Evolutionary conservation across 2,888 invertebrate genomes (phyloP), one percentile per base, ranked within the genome.

Genomic region (Spisula subtruncata): DNA sequence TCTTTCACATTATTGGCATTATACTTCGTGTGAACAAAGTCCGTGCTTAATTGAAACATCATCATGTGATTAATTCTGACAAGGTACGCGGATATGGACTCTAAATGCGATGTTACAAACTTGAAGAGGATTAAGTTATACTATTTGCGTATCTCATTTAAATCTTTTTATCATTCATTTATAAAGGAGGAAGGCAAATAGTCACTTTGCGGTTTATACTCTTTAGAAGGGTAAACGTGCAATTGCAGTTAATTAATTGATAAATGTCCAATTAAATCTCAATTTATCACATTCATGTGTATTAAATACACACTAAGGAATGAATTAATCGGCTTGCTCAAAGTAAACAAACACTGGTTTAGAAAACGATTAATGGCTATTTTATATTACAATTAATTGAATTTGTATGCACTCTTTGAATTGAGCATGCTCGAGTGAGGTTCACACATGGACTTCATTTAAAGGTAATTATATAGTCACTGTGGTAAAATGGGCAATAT

Each of bases 201-300:
- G 25, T 66, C 25, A n/a, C 25, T 66, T 25, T 66, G n/a, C 25
- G 25, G n/a, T 66, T 66, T 66, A 25, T 4, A 1, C n/a, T 66
- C 25, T 66, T 66, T 66, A 66, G 25, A 8, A 0, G 25, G 60
- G 2, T 2, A 66, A 25, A 10, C n/a, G 25, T n/a, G 60, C 2
- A 41, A 66, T n/a, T 66, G 60, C 12, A 25, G n/a, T 66, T 66
- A 66, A 66, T 66, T 66, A 66, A 66, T 66, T 66, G 60, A 66
- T 66, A 5, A 66, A 25, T 66, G 25, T 12, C 10, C 60, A 66
- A 66, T 66, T 66, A 66, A 25, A 66, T 66, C 8, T 66, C 25
- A 25, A 66, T 66, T 66, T 25, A 66, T 66, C 5, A n/a, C 25
- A 25, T 25, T 25, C 60, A 66, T 66, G 25, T 25, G 60, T 25